These are phyloP conservation scores for Aphelenchoides bicaudatus DNA, from an alignment of 2,888 invertebrate genomes.

Conservation along the genomic window DNA sequence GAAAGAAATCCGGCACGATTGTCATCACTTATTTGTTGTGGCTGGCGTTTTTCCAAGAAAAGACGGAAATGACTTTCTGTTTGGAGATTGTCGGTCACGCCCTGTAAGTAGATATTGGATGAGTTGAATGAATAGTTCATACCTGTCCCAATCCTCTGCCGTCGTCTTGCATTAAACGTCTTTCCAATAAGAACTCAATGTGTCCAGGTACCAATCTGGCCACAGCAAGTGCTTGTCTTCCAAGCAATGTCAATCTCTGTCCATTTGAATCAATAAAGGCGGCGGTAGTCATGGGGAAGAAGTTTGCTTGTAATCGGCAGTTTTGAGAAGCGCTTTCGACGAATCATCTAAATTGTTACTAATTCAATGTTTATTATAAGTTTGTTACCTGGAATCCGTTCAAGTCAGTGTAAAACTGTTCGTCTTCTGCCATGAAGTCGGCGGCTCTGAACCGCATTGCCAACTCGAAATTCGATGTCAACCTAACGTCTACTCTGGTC, in stretches of 20 bases:
- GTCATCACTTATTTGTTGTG: slow-evolving; percentile 14
- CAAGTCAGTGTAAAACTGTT: slow-evolving; percentile 61
- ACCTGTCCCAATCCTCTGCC: slow-evolving; percentile 73
- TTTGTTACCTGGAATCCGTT: slow-evolving; percentile 64
- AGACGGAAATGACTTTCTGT: slow-evolving; percentile 81
- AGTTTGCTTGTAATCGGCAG: slow-evolving; percentile 91
- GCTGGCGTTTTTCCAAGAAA: slow-evolving; percentile 68
- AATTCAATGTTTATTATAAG: background rate
- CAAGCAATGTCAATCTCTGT: slow-evolving; percentile 72
- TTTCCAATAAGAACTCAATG: slow-evolving; percentile 89
- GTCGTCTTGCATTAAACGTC: slow-evolving; percentile 85
- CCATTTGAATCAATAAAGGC: slow-evolving; percentile 75
- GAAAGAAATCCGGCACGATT: slow-evolving; percentile 68
- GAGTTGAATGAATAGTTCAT: background rate
- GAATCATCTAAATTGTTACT: slow-evolving; percentile 71
- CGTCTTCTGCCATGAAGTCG: too few species aligned
- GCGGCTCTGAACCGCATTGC: slow-evolving; percentile 50
- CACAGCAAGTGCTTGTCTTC: slow-evolving; percentile 81
- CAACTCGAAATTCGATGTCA: slow-evolving; percentile 32
- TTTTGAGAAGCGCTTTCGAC: slow-evolving; percentile 77
- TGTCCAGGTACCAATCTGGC: slow-evolving; percentile 66
- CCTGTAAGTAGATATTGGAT: slow-evolving; percentile 68
- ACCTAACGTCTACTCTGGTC: background rate
- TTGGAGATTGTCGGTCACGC: slow-evolving; percentile 78
- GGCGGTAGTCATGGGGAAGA: slow-evolving; percentile 84